phyloP scores from a whole-genome alignment of 2,888 invertebrate genomes.

The Epinotia brunnichana region DNA sequence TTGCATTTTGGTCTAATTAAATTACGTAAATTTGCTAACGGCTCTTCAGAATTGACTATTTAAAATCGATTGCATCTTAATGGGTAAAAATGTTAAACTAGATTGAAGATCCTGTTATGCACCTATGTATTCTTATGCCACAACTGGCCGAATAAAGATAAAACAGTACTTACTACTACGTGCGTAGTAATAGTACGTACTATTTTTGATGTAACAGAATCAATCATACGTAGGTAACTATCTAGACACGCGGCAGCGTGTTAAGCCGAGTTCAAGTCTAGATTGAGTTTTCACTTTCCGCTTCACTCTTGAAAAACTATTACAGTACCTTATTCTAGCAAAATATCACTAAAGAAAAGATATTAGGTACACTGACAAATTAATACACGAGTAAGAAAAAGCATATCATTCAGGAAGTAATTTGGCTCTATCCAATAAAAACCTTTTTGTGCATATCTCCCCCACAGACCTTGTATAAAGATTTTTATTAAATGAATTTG shows the following conservation, averaged over 20 bases:
- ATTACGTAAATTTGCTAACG: constrained; percentile 41
- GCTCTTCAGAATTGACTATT: constrained; percentile 23
- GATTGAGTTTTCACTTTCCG: neutral
- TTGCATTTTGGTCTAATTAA: constrained; percentile 33
- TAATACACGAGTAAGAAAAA: neutral
- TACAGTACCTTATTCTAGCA: neutral
- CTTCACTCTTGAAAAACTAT: neutral
- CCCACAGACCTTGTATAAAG: constrained; percentile 6
- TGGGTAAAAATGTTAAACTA: constrained; percentile 16
- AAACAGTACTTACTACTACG: too few relatives aligned
- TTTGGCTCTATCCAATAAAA: neutral
- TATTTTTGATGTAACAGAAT: too few relatives aligned
- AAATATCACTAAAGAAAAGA: neutral
- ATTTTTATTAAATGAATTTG: constrained; percentile 34
- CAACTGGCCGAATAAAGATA: too few relatives aligned
- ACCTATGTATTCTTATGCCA: too few relatives aligned
- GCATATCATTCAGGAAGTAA: neutral
- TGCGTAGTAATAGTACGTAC: too few relatives aligned
- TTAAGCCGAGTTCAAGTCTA: too few relatives aligned
- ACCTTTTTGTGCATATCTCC: neutral
- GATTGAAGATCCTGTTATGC: constrained; percentile 18
- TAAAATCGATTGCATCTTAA: constrained; percentile 34
- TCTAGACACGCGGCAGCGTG: too few relatives aligned
- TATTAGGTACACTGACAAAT: neutral
- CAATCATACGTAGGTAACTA: too few relatives aligned